Conservation (phyloP, 64 coral and sea anemone species). For the Montipora capricornis region DNA sequence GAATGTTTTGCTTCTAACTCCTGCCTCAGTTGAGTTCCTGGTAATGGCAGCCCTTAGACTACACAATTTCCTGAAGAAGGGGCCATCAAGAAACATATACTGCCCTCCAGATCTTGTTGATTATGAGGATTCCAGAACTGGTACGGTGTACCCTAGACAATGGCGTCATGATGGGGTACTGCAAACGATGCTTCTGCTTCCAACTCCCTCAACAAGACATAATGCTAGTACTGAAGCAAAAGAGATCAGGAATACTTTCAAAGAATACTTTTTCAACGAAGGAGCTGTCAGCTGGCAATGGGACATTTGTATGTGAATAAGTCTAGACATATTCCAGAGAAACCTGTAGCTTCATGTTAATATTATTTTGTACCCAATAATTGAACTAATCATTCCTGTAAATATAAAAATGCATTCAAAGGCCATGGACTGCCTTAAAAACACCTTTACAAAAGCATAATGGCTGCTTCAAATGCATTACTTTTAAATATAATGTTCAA, state of each 20-base stretch:
- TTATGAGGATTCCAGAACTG: constrained; percentile 35
- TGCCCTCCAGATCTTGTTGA: constrained; percentile 24
- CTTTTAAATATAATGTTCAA: not conserved
- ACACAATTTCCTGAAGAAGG: constrained; percentile 22
- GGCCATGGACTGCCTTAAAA: not conserved
- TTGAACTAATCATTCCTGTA: not conserved
- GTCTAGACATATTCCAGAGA: constrained; percentile 1
- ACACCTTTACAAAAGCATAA: not conserved
- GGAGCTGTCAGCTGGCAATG: not conserved
- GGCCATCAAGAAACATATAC: constrained; percentile 42
- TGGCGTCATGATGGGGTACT: constrained; percentile 19
- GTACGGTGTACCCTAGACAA: not conserved
- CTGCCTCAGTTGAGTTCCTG: constrained; percentile 50
- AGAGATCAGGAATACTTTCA: constrained; percentile 11
- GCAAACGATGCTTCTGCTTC: not conserved
- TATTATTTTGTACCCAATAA: not conserved
- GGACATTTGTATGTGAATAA: constrained; percentile 12
- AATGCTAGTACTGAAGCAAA: constrained; percentile 15
- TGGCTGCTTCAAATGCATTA: constrained; percentile 8
- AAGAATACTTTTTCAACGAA: not conserved
- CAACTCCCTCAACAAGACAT: not conserved
- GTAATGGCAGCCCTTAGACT: constrained; percentile 35
- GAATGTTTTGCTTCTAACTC: constrained; percentile 32
- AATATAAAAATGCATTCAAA: not conserved
- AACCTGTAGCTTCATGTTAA: not conserved